phyloP scores from a whole-genome alignment of 2,888 invertebrate species.

The Drosophila quasianomalipes region DNA sequence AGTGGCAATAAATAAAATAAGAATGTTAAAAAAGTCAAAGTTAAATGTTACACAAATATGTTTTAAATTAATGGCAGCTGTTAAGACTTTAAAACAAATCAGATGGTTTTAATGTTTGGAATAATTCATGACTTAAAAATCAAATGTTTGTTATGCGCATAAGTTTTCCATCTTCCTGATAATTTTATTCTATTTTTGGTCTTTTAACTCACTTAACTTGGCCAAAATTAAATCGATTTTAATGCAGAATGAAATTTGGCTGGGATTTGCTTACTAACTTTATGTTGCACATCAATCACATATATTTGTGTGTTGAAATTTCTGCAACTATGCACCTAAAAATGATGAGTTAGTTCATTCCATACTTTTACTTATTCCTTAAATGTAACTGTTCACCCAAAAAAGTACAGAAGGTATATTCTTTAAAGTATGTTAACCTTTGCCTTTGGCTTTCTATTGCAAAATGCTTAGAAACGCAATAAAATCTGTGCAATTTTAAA shows the following conservation, averaged over 20 bases:
- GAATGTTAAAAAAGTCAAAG: background rate
- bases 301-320: background rate
- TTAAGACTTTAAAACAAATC: background rate
- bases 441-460: background rate
- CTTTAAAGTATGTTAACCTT: background rate
- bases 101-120: background rate
- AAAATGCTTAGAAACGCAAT: background rate
- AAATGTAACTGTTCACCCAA: background rate
- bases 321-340: background rate
- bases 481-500: conserved; percentile 13
- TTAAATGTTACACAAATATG: background rate
- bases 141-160: background rate
- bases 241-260: background rate
- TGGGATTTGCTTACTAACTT: background rate
- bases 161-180: background rate
- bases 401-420: background rate
- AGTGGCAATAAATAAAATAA: background rate
- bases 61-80: background rate
- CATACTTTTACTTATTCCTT: background rate
- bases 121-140: background rate
- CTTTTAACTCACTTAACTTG: background rate
- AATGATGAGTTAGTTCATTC: background rate
- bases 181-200: background rate
- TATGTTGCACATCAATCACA: background rate
- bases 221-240: background rate